Conservation (phyloP, 2,797 vertebrate species). For the Danio tinwini region DNA sequence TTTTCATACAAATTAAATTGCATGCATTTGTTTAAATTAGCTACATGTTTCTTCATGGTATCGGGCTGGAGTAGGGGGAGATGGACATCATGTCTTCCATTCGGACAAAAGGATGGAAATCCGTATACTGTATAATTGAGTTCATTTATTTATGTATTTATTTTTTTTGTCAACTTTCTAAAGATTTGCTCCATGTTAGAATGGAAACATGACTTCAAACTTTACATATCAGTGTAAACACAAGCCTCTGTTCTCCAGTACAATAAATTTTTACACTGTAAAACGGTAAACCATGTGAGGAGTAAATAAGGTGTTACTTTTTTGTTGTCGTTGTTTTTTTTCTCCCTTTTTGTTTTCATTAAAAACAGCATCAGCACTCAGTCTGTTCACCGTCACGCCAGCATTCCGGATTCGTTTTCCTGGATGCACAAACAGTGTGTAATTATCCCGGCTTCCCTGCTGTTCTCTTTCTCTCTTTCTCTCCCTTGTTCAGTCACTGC, state of each 20-base stretch:
- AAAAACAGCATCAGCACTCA: slow-evolving; percentile 88
- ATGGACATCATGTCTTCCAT: no score
- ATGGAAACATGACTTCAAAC: neutral
- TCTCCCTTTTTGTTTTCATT: slow-evolving; percentile 78
- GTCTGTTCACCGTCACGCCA: slow-evolving; percentile 85
- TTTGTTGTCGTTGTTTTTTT: no score
- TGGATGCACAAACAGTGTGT: slow-evolving; percentile 95
- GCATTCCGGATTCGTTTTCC: slow-evolving; percentile 86
- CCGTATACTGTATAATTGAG: no score
- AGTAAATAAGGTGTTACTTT: slow-evolving; percentile 83
- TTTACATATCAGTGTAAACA: slow-evolving; percentile 12
- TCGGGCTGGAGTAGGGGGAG: no score
- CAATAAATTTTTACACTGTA: slow-evolving; percentile 77
- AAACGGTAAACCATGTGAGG: slow-evolving; percentile 71
- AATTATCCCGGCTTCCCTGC: slow-evolving; percentile 94
- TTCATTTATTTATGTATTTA: no score
- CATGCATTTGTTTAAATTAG: no score
- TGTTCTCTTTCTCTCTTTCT: slow-evolving; percentile 76
- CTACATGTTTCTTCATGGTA: no score
- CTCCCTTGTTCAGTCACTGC: slow-evolving; percentile 47
- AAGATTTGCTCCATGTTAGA: no score
- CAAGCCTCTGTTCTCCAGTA: slow-evolving; percentile 54
- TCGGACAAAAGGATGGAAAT: no score
- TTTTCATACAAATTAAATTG: no score
- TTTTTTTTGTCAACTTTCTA: no score